Conservation (phyloP, 2,797 vertebrate genomes). For the Thamnophis elegans region DNA sequence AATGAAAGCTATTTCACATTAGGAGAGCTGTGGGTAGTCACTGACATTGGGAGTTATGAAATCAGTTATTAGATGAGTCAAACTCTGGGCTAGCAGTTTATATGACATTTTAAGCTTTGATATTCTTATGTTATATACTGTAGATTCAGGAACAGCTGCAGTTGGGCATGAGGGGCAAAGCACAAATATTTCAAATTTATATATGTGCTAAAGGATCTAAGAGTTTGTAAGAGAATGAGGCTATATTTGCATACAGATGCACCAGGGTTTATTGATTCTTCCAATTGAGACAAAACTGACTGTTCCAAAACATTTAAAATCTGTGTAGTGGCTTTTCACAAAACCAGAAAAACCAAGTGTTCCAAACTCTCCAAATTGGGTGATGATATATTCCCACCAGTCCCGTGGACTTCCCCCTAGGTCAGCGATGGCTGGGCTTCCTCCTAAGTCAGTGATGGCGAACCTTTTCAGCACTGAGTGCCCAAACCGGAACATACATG, state of each 20-base stretch:
- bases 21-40: neutral
- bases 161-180: neutral
- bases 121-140: neutral
- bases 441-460: too few species aligned
- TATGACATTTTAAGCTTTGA: neutral
- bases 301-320: neutral
- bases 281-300: neutral
- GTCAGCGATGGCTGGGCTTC: too few species aligned
- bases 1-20: neutral
- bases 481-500: too few species aligned
- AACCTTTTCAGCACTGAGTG: too few species aligned
- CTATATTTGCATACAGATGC: neutral
- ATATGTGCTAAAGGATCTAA: neutral
- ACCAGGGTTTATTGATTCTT: neutral
- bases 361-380: neutral
- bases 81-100: neutral
- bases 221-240: neutral
- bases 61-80: neutral
- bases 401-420: neutral
- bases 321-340: neutral
- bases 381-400: neutral
- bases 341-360: neutral
- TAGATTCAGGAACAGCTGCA: neutral
- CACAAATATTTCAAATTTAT: neutral
- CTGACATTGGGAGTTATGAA: neutral